Evolutionary conservation across 2,797 vertebrate species (phyloP), one percentile per base, ranked within the genome.

Genomic region (Crypturellus tataupa): DNA sequence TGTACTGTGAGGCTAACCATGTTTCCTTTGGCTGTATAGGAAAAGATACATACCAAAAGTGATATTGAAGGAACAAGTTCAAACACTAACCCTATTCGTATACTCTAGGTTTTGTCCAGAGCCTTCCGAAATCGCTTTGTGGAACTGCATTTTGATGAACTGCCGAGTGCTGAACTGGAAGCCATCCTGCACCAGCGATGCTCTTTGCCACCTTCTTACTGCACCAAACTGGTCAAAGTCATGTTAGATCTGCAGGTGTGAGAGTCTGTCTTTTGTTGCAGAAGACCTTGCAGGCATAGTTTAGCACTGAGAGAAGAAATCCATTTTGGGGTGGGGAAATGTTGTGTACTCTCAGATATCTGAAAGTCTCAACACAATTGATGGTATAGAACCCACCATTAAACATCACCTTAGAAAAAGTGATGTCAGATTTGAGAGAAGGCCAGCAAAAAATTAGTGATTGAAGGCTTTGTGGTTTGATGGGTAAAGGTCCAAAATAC

Each of bases 91-190:
- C 35, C 12, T 89, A 17, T 68, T 59, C 49, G 95, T 17, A 0
- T 49, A 14, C 91, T 80, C 53, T 91, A 99, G 99, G 98, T 99
- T 64, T 98, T 99, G 89, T 99, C 99, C 69, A 98, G 99, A 97
- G 99, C 99, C 25, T 99, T 99, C 96, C 98, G 99, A 91, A 99
- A 99, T 95, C 98, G 99, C 82, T 99, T 99, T 94, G 99, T 99
- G 89, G 99, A 99, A 93, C 96, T 99, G 42, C 99, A 99, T 97
- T 99, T 99, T 96, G 98, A 99, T 91, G 99, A 99, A 80, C 95
- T 99, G 53, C 99, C 99, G 86, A 99, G 98, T 80, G 95, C 79
- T 49, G 99, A 99, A 94, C 95, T 99, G 96, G 99, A 99, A 97
- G 98, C 97, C 29, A 99, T 99, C 94, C 98, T 99, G 76, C 98